phyloP scores from a whole-genome alignment of 2,113 vertebrate genomes.

The Amphilophus citrinellus region DNA sequence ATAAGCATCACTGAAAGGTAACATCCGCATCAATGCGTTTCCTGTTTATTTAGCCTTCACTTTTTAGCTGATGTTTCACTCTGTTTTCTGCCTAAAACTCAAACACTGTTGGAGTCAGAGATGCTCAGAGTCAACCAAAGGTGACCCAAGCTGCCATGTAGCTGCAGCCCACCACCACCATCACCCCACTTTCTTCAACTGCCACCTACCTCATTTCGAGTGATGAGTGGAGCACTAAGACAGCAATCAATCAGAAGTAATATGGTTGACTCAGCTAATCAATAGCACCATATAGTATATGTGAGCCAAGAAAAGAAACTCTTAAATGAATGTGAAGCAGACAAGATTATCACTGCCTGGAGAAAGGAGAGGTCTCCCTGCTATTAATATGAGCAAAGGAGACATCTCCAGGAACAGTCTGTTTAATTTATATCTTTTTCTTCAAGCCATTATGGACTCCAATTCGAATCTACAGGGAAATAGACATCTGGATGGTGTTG shows the following conservation, averaged over 20 bases:
- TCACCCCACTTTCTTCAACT: background rate
- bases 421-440: slow-evolving; percentile 63
- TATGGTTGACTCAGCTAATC: slow-evolving; percentile 59
- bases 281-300: slow-evolving; percentile 54
- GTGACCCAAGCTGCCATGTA: slow-evolving; percentile 27
- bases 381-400: slow-evolving; percentile 61
- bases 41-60: background rate
- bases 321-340: slow-evolving; percentile 54
- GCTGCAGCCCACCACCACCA: slow-evolving; percentile 12
- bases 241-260: slow-evolving; percentile 64
- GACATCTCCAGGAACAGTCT: slow-evolving; percentile 57
- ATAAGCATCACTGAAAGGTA: background rate
- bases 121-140: slow-evolving; percentile 11
- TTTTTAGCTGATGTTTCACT: background rate
- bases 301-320: slow-evolving; percentile 49
- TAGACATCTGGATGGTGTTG: slow-evolving; percentile 36
- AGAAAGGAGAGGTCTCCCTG: slow-evolving; percentile 50
- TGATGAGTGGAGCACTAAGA: slow-evolving; percentile 47
- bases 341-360: slow-evolving; percentile 50
- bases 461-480: slow-evolving; percentile 50
- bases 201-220: slow-evolving; percentile 42
- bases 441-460: slow-evolving; percentile 51
- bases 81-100: background rate
- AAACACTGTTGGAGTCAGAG: slow-evolving; percentile 23
- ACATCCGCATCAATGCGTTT: background rate